Base-by-base conservation (phyloP, 2,888 invertebrate species). In the Trimorus sp. region DNA sequence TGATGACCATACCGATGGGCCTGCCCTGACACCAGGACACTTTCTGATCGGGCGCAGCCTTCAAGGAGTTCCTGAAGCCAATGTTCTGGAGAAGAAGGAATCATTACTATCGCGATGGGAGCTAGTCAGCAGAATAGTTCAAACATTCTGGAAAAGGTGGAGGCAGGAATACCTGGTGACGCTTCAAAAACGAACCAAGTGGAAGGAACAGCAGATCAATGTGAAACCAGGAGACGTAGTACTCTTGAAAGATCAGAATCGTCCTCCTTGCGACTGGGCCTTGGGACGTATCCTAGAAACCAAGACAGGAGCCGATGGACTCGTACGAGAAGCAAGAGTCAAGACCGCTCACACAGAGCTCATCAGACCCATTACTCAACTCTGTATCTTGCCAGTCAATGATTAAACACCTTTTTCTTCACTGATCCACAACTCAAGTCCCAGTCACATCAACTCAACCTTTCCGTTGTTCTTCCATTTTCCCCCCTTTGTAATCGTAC, bases 31-130 rank as follows among this genome's bases (percentile, higher is more conserved):
- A 8, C 26, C 68, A 26, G 68, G 56, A 0, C 68, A 68, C 26
- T 68, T 68, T 14, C 68, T 68, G 0, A 56, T 40, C 36, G 68
- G 68, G 3, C 7, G 26, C 11, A 68, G 45, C n/a, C 12, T 68
- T 2, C 26, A 38, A 14, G n/a, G 45, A n/a, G 11, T 68, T 45
- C 68, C 68, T n/a, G 68, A 68, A n/a, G n/a, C 54, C 4, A 38
- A 7, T 42, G 4, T 45, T 0, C 53, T 56, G n/a, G 56, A 68
- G n/a, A 5, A 16, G 26, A 56, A 38, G 8, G 36, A 26, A 16
- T 45, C 16, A 7, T 15, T 7, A 1, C 36, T 54, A 0, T 11
- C 14, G n/a, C 15, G 68, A 68, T 56, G 68, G 56, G 36, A 56
- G 48, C 14, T 26, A 3, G 2, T 26, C 7, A 45, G 36, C 2